Evolutionary conservation across 2,113 vertebrate species (phyloP).

Genomic region (Azemiops feae): DNA sequence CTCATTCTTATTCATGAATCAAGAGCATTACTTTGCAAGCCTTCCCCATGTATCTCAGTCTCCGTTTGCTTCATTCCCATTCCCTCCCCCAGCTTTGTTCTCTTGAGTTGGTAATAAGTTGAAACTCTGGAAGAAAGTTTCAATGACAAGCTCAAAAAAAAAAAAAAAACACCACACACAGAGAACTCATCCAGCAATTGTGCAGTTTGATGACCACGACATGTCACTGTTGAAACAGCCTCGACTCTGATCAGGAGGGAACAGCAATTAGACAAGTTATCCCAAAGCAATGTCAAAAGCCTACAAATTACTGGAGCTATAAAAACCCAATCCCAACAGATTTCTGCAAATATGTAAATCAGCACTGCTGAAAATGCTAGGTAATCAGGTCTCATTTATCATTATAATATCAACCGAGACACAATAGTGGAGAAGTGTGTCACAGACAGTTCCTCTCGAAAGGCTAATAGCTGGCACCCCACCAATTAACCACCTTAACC

Average conservation of each 20-base stretch:
- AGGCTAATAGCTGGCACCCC: slow-evolving; percentile 59
- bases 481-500: slow-evolving; percentile 63
- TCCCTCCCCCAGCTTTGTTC: not conserved
- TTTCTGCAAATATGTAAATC: slow-evolving; percentile 76
- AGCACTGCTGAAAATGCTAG: slow-evolving; percentile 72
- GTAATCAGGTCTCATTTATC: slow-evolving; percentile 76
- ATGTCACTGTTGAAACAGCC: slow-evolving; percentile 61
- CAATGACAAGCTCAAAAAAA: slow-evolving; percentile 57
- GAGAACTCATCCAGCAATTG: slow-evolving; percentile 46
- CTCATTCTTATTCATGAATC: not conserved
- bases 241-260: slow-evolving; percentile 62
- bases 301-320: slow-evolving; percentile 63
- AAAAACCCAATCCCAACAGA: slow-evolving; percentile 68
- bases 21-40: slow-evolving; percentile 46
- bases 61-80: slow-evolving; percentile 14
- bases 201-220: slow-evolving; percentile 47
- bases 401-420: slow-evolving; percentile 70
- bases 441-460: slow-evolving; percentile 60
- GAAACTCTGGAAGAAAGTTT: slow-evolving; percentile 36
- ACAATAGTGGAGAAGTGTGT: slow-evolving; percentile 55
- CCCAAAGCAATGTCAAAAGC: slow-evolving; percentile 68
- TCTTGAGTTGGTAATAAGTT: slow-evolving; percentile 30
- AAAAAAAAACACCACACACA: not conserved
- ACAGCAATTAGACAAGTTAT: slow-evolving; percentile 65
- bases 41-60: slow-evolving; percentile 41